phyloP scores from a whole-genome alignment of 64 coral and sea anemone genomes.

The Pocillopora damicornis region DNA sequence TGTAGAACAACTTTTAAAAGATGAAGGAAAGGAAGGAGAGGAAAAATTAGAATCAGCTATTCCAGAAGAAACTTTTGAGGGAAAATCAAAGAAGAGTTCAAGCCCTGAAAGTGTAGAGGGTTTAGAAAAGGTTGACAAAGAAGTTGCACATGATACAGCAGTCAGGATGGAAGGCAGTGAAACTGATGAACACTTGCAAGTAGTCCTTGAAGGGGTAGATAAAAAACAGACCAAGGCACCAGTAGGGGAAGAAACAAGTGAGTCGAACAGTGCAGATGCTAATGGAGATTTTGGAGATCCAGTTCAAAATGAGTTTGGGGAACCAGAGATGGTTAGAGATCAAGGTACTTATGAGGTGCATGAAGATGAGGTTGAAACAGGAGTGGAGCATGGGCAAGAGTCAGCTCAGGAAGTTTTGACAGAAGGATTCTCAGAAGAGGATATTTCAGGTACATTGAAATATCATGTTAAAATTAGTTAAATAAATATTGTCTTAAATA shows the following conservation, averaged over 20 bases:
- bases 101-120: not conserved
- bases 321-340: not conserved
- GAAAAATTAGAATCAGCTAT: not conserved
- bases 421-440: slow-evolving; percentile 30
- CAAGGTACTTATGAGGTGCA: not conserved
- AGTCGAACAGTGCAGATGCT: not conserved
- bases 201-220: not conserved
- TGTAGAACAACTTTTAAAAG: not conserved
- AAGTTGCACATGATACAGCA: not conserved
- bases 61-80: not conserved
- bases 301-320: not conserved
- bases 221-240: not conserved
- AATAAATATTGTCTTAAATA: not conserved
- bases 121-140: not conserved
- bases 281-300: not conserved
- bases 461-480: not conserved
- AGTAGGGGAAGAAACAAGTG: not conserved
- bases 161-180: not conserved
- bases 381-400: not conserved
- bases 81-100: not conserved
- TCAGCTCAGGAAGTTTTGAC: not conserved
- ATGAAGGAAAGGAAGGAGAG: not conserved
- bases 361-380: not conserved
- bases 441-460: slow-evolving; percentile 10
- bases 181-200: not conserved